Base-by-base conservation (phyloP, 2,797 vertebrate species). In the Malurus splendens region DNA sequence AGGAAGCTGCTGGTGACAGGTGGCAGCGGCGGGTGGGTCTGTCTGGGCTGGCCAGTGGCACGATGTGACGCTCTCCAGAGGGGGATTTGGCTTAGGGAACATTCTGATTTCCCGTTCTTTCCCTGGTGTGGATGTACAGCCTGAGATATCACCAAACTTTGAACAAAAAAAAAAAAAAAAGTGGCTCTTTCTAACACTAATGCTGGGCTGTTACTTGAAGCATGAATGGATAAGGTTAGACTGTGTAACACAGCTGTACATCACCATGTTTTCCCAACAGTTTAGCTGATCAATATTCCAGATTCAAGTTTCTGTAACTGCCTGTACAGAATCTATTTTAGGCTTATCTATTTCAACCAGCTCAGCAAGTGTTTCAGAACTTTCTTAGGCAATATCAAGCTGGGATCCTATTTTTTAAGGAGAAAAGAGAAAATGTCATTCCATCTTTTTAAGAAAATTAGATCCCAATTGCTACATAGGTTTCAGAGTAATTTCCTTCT, bases 1-100 rank as follows among this genome's bases (percentile, higher is more conserved):
- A 2, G 45, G 47, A 65, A 56, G 36, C 22, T 83, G 73, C 33
- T 78, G 65, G 19, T 67, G 57, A 32, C 9, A 20, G 60, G 67
- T 16, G n/a, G 64, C 33, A 91, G 55, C 0, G 0, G 30, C 0
- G 0, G 36, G 38, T 1, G 6, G 47, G 28, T 48, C 39, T 61
- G 39, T 39, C 66, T 57, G 73, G 39, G 47, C 23, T 71, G 45
- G 33, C 23, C 57, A n/a, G 60, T 1, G 8, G 44, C 38, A 38
- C 1, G 24, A 42, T n/a, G 19, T 57, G 67, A 36, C 22, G 41
- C 18, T 18, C 16, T 70, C 23, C n/a, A 38, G 65, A 62, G 42
- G 4, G 8, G 3, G 2, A 56, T 20, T 47, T 77, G 61, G 25
- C 57, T 64, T 50, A 39, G 44, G n/a, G 59, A 76, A 36, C 2